Base-by-base conservation (phyloP, 2,113 vertebrate species). In the Meriones unguiculatus region DNA sequence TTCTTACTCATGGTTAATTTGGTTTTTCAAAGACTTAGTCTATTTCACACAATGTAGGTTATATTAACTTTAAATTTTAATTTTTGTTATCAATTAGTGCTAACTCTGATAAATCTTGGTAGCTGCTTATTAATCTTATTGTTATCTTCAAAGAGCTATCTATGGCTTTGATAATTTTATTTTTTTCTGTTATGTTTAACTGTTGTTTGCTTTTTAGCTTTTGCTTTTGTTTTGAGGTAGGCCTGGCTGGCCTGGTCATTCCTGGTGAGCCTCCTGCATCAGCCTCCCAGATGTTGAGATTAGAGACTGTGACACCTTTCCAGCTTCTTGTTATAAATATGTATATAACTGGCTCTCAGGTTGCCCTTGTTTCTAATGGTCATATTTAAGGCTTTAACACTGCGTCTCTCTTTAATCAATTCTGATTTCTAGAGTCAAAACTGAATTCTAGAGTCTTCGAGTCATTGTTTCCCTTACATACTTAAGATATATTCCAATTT, bases 1-100 rank as follows among this genome's bases (percentile, higher is more conserved):
- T 96, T 90, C 28, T 94, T 73, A 30, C 67, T 89, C 73, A 87
- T 91, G 22, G 7, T 87, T 81, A 72, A 35, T 82, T 96, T 95
- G 65, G 70, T 80, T 94, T 94, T 88, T 80, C 72, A 95, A 78
- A 64, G 24, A 76, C 57, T 80, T 87, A 64, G 62, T 77, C 2
- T 84, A 14, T 92, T 91, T 82, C 72, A 84, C 57, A 62, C 62
- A 64, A 89, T 52, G 2, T 78, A 81, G 28, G 87, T 85, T 59
- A 22, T 80, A 54, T 88, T 82, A 94, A 72, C 75, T 73, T 84
- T 89, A 52, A 38, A 54, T 50, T 95, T 89, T 94, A 96, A 70
- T 91, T 92, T 62, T 14, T 86, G 54, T 46, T 87, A 72, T 46
- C 50, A 52, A 15, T 86, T 91, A 82, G n/a, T 57, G 46, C 52